Conservation (phyloP, 2,797 vertebrate species). For the Myoxocephalus aenaeus region DNA sequence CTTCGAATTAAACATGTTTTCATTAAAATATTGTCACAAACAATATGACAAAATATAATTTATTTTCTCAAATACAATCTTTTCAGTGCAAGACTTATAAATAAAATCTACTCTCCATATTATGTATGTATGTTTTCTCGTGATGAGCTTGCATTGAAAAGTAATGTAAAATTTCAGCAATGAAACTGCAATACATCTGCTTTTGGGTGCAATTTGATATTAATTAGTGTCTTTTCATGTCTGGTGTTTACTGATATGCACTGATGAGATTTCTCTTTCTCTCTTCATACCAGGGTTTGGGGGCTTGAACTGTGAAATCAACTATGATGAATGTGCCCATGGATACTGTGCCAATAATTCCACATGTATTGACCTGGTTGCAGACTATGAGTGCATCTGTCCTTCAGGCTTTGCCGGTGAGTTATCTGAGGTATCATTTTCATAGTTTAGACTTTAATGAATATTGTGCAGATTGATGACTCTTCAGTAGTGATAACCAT, state of each 20-base stretch:
- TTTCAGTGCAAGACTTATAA: constrained; percentile 11
- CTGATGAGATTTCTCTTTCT: constrained; percentile 56
- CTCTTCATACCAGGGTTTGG: constrained; percentile 74
- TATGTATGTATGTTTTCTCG: constrained; percentile 18
- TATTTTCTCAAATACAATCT: constrained; percentile 39
- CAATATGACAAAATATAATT: background rate
- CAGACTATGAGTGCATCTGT: constrained; percentile 84
- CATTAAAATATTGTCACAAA: constrained; percentile 14
- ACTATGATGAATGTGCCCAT: constrained; percentile 83
- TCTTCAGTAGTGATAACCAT: constrained; percentile 46
- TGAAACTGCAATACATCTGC: constrained; percentile 28
- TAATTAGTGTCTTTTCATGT: constrained; percentile 58
- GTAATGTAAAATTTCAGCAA: constrained; percentile 36
- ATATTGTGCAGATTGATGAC: constrained; percentile 56
- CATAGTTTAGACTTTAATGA: constrained; percentile 58
- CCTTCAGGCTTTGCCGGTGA: constrained; percentile 82
- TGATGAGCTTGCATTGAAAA: constrained; percentile 22
- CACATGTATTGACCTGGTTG: constrained; percentile 83
- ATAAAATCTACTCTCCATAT: background rate
- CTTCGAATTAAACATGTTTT: constrained; percentile 3
- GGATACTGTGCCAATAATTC: constrained; percentile 85
- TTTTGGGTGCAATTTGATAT: constrained; percentile 42
- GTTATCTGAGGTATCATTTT: constrained; percentile 72
- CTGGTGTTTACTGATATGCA: constrained; percentile 55
- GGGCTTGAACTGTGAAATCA: constrained; percentile 85